Conservation (phyloP, 2,113 vertebrate genomes). For the Apistogramma diplotaenia region DNA sequence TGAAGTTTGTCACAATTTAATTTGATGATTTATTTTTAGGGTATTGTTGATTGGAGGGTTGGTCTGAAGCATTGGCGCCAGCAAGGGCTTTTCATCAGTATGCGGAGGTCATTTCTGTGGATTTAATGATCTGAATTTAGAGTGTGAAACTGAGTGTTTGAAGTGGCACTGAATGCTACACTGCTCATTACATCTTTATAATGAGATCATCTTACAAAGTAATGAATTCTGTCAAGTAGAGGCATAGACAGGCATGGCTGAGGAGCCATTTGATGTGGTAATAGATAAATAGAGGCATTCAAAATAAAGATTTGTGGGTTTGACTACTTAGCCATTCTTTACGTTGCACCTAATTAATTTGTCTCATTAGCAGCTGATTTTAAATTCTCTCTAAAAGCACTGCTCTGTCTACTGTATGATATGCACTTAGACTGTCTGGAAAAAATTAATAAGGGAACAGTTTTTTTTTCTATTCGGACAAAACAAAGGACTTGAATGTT, state of each 20-base stretch:
- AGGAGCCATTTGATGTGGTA: not conserved
- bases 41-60: not conserved
- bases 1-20: conserved; percentile 28
- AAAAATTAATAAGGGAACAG: not conserved
- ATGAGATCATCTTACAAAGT: conserved; percentile 8
- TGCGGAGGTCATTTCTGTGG: not conserved
- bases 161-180: not conserved
- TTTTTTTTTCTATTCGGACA: not conserved
- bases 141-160: conserved; percentile 27
- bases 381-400: not conserved
- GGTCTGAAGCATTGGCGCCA: not conserved
- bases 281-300: not conserved
- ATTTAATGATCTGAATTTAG: conserved; percentile 8
- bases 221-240: conserved; percentile 10
- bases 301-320: not conserved
- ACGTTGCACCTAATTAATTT: not conserved
- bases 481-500: not conserved
- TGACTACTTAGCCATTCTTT: not conserved
- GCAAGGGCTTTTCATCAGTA: not conserved
- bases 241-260: not conserved
- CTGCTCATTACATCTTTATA: conserved; percentile 3
- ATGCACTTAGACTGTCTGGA: not conserved
- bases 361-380: not conserved
- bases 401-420: not conserved
- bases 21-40: not conserved